Base-by-base conservation (phyloP, 2,888 invertebrate species). In the Lochmaea capreae region DNA sequence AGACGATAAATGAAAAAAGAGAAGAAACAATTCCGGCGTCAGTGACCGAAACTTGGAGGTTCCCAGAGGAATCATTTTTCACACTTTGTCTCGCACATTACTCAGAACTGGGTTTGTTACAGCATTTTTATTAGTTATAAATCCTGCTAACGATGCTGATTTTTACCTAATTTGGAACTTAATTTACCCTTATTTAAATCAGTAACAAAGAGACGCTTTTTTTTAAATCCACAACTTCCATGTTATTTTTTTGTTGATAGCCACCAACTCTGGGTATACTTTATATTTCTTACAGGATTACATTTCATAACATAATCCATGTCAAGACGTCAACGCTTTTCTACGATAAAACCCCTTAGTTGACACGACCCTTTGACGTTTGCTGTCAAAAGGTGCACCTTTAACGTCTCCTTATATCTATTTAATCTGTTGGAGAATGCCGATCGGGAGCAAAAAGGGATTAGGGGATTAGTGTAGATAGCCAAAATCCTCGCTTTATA, bases 371-470 rank as follows among this genome's bases (percentile, higher is more conserved):
- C 62, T 57, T 63, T 70, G 70, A 70, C 70, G 52, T 39, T 63
- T 54, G 63, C 70, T 70, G 70, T 63, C 70, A 70, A 63, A 63
- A 14, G 57, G n/a, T 58, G 57, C 67, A 58, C 67, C 67, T 63
- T 63, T 16, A 22, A 10, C 43, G 62, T 63, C 43, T 18, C 43
- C 33, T 39, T 39, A 61, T 63, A 63, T 63, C 16, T 63, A 63
- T 63, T 63, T 67, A 67, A 67, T 67, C 67, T 67, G 42, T 18
- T 22, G 39, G 43, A 57, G 58, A 67, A 67, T 58, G 67, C 57
- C 26, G 67, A 67, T 67, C 67, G 57, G 67, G 58, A 67, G 67
- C 67, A 67, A 67, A 58, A 67, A 43, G 67, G 67, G 67, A 67
- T 67, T 67, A 39, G 43, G 57, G 43, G 58, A 67, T 67, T 67